phyloP scores from a whole-genome alignment of 2,113 vertebrate species.

The Brachypodius melanocephalos region DNA sequence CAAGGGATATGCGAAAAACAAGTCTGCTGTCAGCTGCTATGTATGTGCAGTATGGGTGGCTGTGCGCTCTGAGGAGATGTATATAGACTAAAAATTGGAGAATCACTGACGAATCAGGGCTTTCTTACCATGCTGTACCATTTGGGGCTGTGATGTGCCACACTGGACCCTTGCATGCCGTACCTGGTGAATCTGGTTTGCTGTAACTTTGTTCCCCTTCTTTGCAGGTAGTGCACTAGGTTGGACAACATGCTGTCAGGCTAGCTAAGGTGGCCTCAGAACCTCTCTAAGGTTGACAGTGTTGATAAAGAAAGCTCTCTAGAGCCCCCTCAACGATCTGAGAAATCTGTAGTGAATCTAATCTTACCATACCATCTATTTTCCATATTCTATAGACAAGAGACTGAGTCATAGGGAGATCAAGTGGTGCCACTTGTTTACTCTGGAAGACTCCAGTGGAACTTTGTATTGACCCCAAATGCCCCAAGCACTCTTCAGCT shows the following conservation, averaged over 20 bases:
- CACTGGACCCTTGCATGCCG: too few species aligned
- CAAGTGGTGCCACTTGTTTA: background rate
- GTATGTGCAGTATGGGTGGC: background rate
- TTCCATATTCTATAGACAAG: background rate
- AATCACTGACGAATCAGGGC: background rate
- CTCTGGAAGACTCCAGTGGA: background rate
- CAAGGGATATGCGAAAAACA: background rate
- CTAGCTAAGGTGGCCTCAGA: background rate
- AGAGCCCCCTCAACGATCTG: background rate
- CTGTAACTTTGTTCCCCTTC: background rate
- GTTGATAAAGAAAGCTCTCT: background rate
- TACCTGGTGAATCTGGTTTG: background rate
- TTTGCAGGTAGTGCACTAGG: background rate
- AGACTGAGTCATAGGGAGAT: background rate
- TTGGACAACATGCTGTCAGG: background rate
- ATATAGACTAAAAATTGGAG: background rate
- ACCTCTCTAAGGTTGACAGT: background rate
- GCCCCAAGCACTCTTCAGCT: background rate
- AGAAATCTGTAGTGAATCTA: background rate
- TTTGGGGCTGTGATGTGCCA: fast-evolving
- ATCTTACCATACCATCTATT: background rate
- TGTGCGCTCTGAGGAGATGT: background rate
- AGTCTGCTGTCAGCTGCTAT: background rate
- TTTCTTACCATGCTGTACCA: background rate
- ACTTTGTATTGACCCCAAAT: background rate